These are phyloP conservation scores for Torymus texanus DNA, from an alignment of 2,888 invertebrate genomes.

Conservation along the genomic window DNA sequence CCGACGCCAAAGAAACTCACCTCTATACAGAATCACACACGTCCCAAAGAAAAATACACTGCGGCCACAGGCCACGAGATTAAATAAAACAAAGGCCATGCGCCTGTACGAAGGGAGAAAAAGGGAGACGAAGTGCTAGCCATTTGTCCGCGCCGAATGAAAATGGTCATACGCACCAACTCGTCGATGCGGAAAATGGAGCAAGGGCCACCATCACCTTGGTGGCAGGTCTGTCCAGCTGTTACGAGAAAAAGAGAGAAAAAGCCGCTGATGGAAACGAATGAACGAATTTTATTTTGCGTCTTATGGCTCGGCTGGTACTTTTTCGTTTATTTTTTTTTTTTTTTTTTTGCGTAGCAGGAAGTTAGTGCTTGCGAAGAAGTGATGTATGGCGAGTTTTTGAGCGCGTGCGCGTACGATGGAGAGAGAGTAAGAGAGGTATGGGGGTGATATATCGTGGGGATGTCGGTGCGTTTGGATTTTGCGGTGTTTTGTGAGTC, in stretches of 20 bases:
- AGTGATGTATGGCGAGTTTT: too few relatives aligned
- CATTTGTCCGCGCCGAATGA: constrained; percentile 20
- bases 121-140: not conserved
- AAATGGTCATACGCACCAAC: not conserved
- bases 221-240: not conserved
- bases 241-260: not conserved
- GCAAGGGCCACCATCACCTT: not conserved
- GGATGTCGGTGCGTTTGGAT: too few relatives aligned
- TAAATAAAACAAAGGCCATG: constrained; percentile 18
- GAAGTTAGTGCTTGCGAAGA: too few relatives aligned
- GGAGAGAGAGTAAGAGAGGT: too few relatives aligned
- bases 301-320: not conserved
- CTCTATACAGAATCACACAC: too few relatives aligned
- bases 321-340: constrained; percentile 8
- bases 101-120: not conserved
- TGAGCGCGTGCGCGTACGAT: too few relatives aligned
- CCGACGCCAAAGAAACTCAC: not conserved
- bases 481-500: too few relatives aligned
- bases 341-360: not conserved
- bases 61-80: not conserved
- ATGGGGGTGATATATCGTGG: too few relatives aligned
- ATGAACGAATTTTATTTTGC: not conserved
- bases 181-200: constrained; percentile 31
- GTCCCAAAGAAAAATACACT: constrained; percentile 10
- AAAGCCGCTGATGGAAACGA: not conserved